Evolutionary conservation across 2,797 vertebrate genomes (phyloP), one percentile per base, ranked within the genome.

Genomic region (Pipistrellus pygmaeus): DNA sequence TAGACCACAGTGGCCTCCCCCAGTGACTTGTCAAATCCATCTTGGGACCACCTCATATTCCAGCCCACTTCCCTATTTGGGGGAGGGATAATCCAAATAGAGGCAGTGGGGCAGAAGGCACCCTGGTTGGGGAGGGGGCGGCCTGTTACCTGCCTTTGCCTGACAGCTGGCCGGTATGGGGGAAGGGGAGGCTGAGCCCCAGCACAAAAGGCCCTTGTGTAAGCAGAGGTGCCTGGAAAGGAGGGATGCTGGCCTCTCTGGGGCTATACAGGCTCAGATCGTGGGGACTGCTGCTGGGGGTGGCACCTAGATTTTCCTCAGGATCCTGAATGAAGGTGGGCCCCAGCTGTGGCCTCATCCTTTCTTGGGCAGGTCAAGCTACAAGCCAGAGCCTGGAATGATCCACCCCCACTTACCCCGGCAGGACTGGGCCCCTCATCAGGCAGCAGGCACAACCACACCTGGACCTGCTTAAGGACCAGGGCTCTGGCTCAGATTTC

Each of bases 201-300:
- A 80, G 85, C 38, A 97, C 94, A 97, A 97, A 97, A 95, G 96
- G 94, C 85, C 86, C 90, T 96, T 97, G 96, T 97, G 51, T 84
- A 44, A 88, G 48, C 32, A 62, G 57, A 93, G 91, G 82, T 18
- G 12, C 87, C 89, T 89, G 78, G 21, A 69, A 81, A 71, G 88
- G 92, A 93, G 55, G 20, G 30, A 13, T 55, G 46, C 62, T 2
- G 2, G 66, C 72, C 41, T 72, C 82, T n/a, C 35, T 23, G 66
- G 75, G 82, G 32, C 48, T 48, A 21, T 30, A 38, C 57, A 51
- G 68, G 62, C 21, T 57, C 48, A 32, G 5, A 32, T 46, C 3
- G 6, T 53, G 3, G 80, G 38, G 30, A 53, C 64, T 21, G 14
- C 53, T 60, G 23, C 38, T 85, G 17, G 21, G 41, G 23, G 44